Evolutionary conservation across 2,888 invertebrate genomes (phyloP).

Genomic region (Drosophila merina): DNA sequence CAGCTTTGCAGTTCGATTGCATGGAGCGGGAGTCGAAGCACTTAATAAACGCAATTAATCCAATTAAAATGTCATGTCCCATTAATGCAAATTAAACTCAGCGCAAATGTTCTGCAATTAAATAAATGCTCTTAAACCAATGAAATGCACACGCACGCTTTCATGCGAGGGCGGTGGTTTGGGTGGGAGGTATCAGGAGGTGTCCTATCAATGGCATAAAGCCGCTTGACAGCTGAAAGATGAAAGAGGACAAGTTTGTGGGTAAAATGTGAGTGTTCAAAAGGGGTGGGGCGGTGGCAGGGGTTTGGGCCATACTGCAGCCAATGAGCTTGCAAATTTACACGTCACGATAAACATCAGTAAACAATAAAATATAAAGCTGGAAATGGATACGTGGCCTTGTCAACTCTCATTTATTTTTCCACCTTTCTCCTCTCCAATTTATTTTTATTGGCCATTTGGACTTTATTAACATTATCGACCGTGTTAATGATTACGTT

Average conservation of each 20-base stretch:
- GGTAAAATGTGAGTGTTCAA: not conserved
- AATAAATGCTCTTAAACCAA: slow-evolving; percentile 72
- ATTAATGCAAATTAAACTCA: slow-evolving; percentile 71
- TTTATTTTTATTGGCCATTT: slow-evolving; percentile 10
- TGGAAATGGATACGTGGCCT: slow-evolving; percentile 31
- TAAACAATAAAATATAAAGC: slow-evolving; percentile 66
- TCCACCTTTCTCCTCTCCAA: not conserved
- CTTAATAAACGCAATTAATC: slow-evolving; percentile 76
- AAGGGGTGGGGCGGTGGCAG: not conserved
- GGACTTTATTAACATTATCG: slow-evolving; percentile 72
- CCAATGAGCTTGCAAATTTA: slow-evolving; percentile 53
- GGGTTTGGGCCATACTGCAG: slow-evolving; percentile 1
- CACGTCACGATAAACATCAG: slow-evolving; percentile 60
- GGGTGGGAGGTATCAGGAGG: not conserved
- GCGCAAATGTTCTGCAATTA: slow-evolving; percentile 71
- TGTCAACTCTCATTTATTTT: slow-evolving; percentile 11
- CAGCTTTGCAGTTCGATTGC: slow-evolving; percentile 44
- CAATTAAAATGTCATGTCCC: slow-evolving; percentile 78
- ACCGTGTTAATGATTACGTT: slow-evolving; percentile 58
- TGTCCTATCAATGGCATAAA: slow-evolving; percentile 57
- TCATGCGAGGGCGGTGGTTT: not conserved
- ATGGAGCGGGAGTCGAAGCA: slow-evolving; percentile 33
- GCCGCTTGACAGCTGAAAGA: slow-evolving; percentile 36
- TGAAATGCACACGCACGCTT: slow-evolving; percentile 33
- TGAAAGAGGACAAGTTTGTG: slow-evolving; percentile 15